These are phyloP conservation scores for Didymodactylos carnosus DNA, from an alignment of 2,888 invertebrate species.

Conservation along the genomic window DNA sequence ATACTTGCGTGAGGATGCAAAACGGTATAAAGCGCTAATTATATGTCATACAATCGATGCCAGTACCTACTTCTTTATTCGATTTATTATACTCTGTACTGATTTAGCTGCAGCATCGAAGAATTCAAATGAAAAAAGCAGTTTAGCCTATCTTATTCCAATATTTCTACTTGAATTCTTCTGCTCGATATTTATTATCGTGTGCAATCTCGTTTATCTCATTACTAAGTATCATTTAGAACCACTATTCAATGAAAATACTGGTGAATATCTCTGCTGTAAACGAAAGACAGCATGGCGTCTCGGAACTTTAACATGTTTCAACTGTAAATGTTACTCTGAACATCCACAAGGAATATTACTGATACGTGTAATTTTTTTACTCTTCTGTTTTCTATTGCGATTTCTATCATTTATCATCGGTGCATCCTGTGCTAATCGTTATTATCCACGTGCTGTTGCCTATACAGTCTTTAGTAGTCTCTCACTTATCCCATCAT, in stretches of 20 bases:
- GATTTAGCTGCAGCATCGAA: not conserved
- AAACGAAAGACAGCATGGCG: too few species aligned
- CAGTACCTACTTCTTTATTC: not conserved
- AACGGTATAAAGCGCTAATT: not conserved
- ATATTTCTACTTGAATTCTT: not conserved
- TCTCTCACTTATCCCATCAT: not conserved
- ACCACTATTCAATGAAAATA: not conserved
- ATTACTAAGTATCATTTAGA: not conserved
- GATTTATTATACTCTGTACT: not conserved
- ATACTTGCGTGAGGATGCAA: too few species aligned
- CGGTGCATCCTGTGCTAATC: not conserved
- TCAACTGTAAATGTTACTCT: not conserved
- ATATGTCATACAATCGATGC: not conserved
- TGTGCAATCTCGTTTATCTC: not conserved
- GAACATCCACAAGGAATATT: not conserved
- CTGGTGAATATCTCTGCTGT: too few species aligned
- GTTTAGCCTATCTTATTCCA: not conserved
- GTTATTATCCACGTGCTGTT: not conserved
- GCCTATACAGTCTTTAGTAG: not conserved
- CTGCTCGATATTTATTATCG: not conserved
- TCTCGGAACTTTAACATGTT: not conserved
- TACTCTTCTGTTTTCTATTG: not conserved
- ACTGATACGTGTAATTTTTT: not conserved
- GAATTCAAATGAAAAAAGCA: not conserved
- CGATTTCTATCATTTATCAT: not conserved